Evolutionary conservation across 2,797 vertebrate genomes (phyloP).

Genomic region (Microctenopoma lineatum): DNA sequence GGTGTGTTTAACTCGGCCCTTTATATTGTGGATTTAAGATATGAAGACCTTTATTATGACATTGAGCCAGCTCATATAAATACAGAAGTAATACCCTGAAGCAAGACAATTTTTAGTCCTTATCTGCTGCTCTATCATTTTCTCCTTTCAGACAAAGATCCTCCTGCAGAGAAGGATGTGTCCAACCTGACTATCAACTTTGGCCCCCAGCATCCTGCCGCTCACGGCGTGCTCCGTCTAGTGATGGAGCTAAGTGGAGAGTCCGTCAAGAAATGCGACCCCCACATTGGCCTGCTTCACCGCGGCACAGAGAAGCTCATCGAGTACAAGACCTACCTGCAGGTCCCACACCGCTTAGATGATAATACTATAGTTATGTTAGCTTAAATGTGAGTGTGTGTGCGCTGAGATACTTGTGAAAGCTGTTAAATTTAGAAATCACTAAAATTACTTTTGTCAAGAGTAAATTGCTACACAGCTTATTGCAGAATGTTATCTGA

Average conservation of each 20-base stretch:
- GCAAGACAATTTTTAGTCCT: not conserved
- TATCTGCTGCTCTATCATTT: not conserved
- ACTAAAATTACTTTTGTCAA: not conserved
- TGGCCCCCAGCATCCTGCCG: constrained; percentile 95
- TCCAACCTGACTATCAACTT: constrained; percentile 94
- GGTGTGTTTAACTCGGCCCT: too few relatives aligned
- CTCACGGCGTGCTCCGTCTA: constrained; percentile 92
- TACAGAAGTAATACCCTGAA: not conserved
- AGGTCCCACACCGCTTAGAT: constrained; percentile 77
- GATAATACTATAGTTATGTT: not conserved
- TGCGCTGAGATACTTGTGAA: not conserved
- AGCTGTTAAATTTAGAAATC: not conserved
- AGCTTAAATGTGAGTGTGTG: not conserved
- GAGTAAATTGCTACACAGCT: not conserved
- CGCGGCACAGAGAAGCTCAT: constrained; percentile 96
- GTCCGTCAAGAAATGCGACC: constrained; percentile 93
- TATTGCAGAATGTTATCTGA: not conserved
- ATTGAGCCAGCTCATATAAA: not conserved
- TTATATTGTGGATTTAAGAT: too few relatives aligned
- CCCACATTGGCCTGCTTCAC: constrained; percentile 93
- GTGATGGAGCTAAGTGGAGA: constrained; percentile 96
- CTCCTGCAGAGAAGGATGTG: constrained; percentile 82
- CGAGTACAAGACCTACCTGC: constrained; percentile 95
- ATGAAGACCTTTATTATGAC: not conserved
- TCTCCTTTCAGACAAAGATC: constrained; percentile 86